phyloP scores from a whole-genome alignment of 2,113 vertebrate species.

The Syngnathoides biaculeatus region DNA sequence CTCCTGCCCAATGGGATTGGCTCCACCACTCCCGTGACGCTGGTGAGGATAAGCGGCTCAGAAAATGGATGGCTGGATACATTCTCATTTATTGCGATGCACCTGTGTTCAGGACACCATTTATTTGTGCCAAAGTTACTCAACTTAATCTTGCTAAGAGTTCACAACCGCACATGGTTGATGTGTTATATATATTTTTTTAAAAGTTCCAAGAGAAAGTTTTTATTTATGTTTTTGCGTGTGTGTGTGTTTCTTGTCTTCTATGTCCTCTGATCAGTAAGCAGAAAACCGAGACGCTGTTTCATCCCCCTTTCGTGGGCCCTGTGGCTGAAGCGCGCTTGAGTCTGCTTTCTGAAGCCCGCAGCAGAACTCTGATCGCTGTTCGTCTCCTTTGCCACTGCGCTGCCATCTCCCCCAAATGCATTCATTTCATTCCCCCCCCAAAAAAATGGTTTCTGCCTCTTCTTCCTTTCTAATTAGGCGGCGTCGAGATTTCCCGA shows the following conservation, averaged over 20 bases:
- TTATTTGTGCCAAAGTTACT: background rate
- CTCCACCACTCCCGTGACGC: too few species aligned
- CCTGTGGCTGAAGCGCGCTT: conserved; percentile 61
- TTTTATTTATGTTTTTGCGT: conserved; percentile 26
- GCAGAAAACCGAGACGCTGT: conserved; percentile 57
- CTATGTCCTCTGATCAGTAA: conserved; percentile 59
- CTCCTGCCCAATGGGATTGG: too few species aligned
- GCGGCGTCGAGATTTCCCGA: conserved; percentile 56
- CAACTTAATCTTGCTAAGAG: background rate
- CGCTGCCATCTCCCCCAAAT: conserved; percentile 61
- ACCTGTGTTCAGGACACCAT: background rate
- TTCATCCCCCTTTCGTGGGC: conserved; percentile 54
- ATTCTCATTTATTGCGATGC: background rate
- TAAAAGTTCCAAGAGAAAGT: conserved; percentile 45
- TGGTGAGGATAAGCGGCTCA: too few species aligned
- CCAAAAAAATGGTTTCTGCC: conserved; percentile 47
- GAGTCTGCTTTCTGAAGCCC: conserved; percentile 62
- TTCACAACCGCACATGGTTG: background rate
- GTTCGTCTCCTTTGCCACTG: conserved; percentile 68
- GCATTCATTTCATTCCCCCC: conserved; percentile 65
- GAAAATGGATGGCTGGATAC: background rate
- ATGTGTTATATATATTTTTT: conserved; percentile 7
- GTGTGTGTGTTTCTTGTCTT: conserved; percentile 32
- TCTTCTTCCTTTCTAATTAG: conserved; percentile 66
- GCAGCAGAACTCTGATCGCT: conserved; percentile 65